These are phyloP conservation scores for Trissolcus japonicus DNA, from an alignment of 2,888 invertebrate genomes.

Conservation along the genomic window DNA sequence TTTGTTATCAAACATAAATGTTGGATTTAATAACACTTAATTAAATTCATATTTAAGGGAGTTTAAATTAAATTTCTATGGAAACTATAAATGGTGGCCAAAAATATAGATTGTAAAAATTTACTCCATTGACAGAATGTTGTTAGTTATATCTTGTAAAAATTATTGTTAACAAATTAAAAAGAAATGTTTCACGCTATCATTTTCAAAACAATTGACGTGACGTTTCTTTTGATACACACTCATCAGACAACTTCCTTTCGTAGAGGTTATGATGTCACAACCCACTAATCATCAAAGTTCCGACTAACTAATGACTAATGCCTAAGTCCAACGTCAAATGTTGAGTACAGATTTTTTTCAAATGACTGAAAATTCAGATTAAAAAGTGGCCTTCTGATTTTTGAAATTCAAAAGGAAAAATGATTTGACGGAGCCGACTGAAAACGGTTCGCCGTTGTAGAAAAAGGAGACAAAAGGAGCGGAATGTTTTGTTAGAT, in stretches of 20 bases:
- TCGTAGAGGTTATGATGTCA: conserved; percentile 20
- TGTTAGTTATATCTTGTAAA: too few species aligned
- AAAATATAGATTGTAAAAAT: too few species aligned
- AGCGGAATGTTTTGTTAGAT: not conserved
- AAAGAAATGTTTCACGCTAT: not conserved
- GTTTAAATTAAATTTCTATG: too few species aligned
- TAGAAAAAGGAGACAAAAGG: not conserved
- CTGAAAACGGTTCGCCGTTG: not conserved
- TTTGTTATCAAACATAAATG: not conserved
- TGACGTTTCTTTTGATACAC: too few species aligned
- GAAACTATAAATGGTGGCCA: too few species aligned
- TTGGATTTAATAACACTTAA: too few species aligned
- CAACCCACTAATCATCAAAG: not conserved
- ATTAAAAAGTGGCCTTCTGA: not conserved
- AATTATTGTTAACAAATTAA: too few species aligned
- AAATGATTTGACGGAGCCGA: not conserved
- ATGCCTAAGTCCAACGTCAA: not conserved
- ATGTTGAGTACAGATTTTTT: not conserved
- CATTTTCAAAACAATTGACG: too few species aligned
- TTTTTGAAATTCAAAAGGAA: conserved; percentile 7
- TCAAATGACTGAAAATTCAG: not conserved
- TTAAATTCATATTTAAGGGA: too few species aligned
- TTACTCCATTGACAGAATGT: too few species aligned
- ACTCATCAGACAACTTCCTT: conserved; percentile 3
- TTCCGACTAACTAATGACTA: conserved; percentile 6